phyloP scores from a whole-genome alignment of 53 echinoderm and acorn worm genomes.

The Actinopyga echinites region DNA sequence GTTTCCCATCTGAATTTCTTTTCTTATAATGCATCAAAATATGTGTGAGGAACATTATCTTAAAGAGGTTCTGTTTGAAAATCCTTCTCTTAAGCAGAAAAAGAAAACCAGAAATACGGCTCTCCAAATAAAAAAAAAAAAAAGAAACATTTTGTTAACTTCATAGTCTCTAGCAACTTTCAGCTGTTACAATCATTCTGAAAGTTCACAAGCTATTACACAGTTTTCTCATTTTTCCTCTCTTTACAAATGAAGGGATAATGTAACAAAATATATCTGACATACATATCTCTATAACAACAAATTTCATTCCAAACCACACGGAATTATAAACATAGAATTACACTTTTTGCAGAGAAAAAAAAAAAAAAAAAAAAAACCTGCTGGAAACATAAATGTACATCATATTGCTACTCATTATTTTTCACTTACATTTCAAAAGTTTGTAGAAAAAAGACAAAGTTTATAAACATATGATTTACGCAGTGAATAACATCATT shows the following conservation, averaged over 20 bases:
- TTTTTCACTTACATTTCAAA: not conserved
- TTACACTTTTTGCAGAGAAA: not conserved
- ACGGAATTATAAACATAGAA: not conserved
- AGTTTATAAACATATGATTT: not conserved
- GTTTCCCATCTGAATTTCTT: too few species aligned
- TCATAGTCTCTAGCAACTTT: too few species aligned
- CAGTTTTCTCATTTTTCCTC: not conserved
- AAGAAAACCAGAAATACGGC: too few species aligned
- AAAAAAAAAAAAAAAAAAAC: not conserved
- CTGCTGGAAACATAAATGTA: not conserved
- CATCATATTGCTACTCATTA: slow-evolving; percentile 30
- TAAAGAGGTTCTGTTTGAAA: too few species aligned
- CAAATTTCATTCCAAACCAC: not conserved
- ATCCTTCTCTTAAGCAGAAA: too few species aligned
- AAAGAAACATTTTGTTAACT: too few species aligned
- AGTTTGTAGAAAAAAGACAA: slow-evolving; percentile 11
- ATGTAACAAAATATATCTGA: slow-evolving; percentile 28
- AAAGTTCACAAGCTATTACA: too few species aligned
- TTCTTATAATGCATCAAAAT: too few species aligned
- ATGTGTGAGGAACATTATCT: too few species aligned
- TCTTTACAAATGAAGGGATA: slow-evolving; percentile 15
- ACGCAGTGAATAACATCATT: too few species aligned
- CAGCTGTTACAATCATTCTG: too few species aligned
- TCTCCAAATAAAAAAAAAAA: too few species aligned
- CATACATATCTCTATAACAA: slow-evolving; percentile 20